Conservation (phyloP, 2,797 vertebrate species). For the Gymnodraco acuticeps region DNA sequence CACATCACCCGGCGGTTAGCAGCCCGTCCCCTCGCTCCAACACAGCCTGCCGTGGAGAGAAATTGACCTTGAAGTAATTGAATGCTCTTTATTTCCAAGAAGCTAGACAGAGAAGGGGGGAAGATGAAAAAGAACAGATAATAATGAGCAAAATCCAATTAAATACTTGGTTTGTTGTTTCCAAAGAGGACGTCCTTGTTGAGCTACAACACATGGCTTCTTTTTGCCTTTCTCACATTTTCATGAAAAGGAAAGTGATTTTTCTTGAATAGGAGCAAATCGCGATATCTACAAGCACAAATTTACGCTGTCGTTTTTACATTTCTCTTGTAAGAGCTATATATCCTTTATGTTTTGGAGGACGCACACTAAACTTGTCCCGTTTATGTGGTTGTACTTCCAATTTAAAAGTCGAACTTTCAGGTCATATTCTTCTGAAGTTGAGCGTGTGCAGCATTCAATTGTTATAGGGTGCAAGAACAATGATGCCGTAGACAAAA, state of each 20-base stretch:
- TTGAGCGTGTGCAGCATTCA: neutral
- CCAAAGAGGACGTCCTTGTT: constrained; percentile 15
- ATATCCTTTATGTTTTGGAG: neutral
- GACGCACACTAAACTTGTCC: neutral
- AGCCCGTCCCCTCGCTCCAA: constrained; percentile 43
- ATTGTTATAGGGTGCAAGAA: neutral
- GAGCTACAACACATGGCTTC: neutral
- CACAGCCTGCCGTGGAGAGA: constrained; percentile 55
- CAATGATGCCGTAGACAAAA: too few relatives aligned
- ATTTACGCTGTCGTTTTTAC: neutral
- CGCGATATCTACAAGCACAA: neutral
- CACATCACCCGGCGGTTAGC: constrained; percentile 67
- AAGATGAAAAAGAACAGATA: constrained; percentile 23
- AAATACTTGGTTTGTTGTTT: constrained; percentile 35
- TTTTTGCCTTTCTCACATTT: neutral
- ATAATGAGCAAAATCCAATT: constrained; percentile 39
- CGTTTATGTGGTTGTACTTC: neutral
- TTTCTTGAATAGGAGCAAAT: neutral
- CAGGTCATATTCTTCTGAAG: neutral
- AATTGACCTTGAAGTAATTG: constrained; percentile 56
- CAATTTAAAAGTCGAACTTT: neutral
- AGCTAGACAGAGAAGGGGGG: neutral
- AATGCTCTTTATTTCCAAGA: constrained; percentile 63
- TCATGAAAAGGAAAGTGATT: neutral
- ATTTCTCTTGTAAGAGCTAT: neutral